Percentiles rank a stretch among this genome's conserved stretches.
These are phyloP conservation scores for Poecile montanus DNA, from an alignment of 2,797 vertebrate genomes.

Conservation along the genomic window DNA sequence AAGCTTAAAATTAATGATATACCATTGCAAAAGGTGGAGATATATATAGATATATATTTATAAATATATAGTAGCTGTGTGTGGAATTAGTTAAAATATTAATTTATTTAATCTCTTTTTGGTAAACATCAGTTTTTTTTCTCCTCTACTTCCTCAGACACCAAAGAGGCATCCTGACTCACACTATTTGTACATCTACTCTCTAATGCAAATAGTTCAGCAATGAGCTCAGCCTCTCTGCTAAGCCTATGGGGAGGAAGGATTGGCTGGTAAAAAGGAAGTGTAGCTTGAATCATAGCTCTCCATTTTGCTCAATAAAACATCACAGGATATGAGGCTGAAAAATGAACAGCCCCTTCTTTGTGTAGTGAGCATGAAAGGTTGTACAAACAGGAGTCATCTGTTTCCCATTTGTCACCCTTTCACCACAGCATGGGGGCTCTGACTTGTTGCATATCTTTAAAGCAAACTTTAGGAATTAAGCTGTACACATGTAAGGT, in stretches of 20 bases:
- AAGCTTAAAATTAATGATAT: background rate
- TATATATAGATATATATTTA: no score
- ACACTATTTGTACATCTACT: background rate
- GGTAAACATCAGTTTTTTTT: background rate
- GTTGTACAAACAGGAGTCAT: background rate
- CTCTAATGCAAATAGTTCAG: background rate
- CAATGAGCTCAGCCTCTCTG: background rate
- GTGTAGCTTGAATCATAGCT: background rate
- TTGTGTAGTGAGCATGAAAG: background rate
- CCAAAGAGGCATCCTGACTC: background rate
- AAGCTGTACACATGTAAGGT: background rate
- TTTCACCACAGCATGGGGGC: background rate
- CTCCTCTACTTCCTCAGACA: background rate
- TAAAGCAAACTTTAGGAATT: background rate
- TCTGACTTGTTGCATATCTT: background rate
- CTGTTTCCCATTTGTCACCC: background rate
- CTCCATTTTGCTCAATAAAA: background rate
- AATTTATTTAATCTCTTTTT: background rate
- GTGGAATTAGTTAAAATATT: background rate
- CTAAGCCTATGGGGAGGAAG: background rate
- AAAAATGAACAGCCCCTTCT: background rate
- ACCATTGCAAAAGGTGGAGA: no score
- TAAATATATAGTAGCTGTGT: background rate
- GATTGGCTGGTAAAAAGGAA: background rate
- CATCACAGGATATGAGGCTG: background rate